Evolutionary conservation across 2,888 invertebrate genomes (phyloP), one percentile per base, ranked within the genome.

Genomic region (Serripes groenlandicus): DNA sequence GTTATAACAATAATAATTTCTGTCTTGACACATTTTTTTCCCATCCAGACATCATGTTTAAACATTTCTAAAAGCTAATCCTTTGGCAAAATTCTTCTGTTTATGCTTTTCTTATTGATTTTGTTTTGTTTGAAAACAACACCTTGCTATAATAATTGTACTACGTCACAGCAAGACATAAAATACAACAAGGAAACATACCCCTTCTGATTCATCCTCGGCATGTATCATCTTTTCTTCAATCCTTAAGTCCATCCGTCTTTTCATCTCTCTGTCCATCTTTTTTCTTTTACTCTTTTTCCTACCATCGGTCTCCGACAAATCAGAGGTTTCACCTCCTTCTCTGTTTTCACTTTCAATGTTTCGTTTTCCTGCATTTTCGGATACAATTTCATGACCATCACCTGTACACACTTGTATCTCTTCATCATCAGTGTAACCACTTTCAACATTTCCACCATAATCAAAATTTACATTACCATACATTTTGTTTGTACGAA

Each of bases 381-480:
- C 66, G 5, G 42, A n/a, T 26, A 79, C 81, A 68, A 88, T 37
- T 75, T 82, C 78, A 78, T 88, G 87, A 32, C 87, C 88, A 72
- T 82, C 75, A 15, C 82, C 85, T 58, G 89, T 88, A 52, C 81
- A 83, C 32, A 90, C 88, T 11, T 81, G 74, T 34, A 81, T 72
- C n/a, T 75, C 78, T 28, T 75, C 75, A 9, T 87, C 64, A 56
- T 83, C 81, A 9, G 35, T 35, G n/a, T 85, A 70, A 64, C 88
- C 78, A 15, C 68, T 71, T 7, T 77, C 85, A 18, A 83, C 81
- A 3, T 69, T 71, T 7, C 75, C 77, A 5, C 90, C 91, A 88
- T 95, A 95, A 78, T 95, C 93, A 87, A 93, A 95, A n/a, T 94
- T 93, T 11, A 95, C 95, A 90, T 90, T 93, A 3, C 95, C 94